Evolutionary conservation across 2,113 vertebrate species (phyloP).

Genomic region (Plestiodon gilberti): DNA sequence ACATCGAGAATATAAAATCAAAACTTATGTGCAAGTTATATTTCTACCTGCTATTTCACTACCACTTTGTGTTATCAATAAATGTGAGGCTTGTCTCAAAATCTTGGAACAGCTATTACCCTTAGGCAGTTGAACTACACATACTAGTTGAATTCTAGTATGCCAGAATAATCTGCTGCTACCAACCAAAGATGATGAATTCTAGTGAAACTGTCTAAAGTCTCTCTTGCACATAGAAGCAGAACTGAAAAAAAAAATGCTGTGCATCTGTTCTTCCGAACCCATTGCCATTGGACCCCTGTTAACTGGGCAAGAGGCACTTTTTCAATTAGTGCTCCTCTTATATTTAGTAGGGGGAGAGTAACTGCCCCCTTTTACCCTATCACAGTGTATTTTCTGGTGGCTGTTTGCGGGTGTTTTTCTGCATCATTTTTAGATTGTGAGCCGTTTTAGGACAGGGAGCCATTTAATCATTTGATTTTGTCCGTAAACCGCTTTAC

Average conservation of each 20-base stretch:
- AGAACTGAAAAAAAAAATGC: background rate
- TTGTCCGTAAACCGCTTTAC: no score
- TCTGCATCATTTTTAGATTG: no score
- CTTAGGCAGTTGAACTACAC: background rate
- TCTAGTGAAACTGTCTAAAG: background rate
- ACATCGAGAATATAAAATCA: constrained; percentile 35
- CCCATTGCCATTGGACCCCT: no score
- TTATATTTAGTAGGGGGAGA: no score
- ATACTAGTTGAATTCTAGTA: constrained; percentile 35
- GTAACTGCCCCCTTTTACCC: no score
- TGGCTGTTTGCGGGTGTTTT: no score
- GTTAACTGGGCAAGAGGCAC: no score
- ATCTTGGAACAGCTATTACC: background rate
- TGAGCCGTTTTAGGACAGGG: no score
- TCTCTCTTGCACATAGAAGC: constrained; percentile 2
- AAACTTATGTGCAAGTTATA: constrained; percentile 42
- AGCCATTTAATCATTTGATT: no score
- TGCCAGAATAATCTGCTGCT: background rate
- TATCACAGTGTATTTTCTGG: no score
- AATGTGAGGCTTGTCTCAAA: constrained; percentile 26
- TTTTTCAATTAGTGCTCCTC: no score
- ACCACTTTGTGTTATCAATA: constrained; percentile 49
- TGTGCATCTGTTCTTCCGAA: background rate
- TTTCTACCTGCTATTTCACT: constrained; percentile 38
- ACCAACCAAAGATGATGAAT: background rate